Evolutionary conservation across 2,888 invertebrate genomes (phyloP).

Genomic region (Eulithis prunata): DNA sequence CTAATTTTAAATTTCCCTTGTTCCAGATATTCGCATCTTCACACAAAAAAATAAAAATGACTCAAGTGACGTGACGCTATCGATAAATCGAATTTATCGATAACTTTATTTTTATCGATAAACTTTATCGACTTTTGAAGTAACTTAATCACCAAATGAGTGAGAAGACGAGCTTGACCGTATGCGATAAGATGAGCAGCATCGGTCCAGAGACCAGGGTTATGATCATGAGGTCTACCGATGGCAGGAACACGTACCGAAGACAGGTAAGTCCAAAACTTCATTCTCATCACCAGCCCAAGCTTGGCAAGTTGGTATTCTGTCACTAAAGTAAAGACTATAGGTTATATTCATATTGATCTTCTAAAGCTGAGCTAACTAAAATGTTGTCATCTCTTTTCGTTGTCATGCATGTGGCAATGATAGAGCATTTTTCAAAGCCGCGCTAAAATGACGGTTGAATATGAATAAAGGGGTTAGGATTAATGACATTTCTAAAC

Average conservation of each 20-base stretch:
- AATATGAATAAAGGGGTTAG: too few species aligned
- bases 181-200: conserved; percentile 74
- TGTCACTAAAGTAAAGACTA: too few species aligned
- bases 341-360: too few species aligned
- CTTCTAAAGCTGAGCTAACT: too few species aligned
- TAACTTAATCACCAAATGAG: conserved; percentile 60
- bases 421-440: too few species aligned
- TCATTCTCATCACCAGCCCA: too few species aligned
- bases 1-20: conserved; percentile 25
- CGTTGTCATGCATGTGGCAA: too few species aligned
- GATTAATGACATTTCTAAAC: too few species aligned
- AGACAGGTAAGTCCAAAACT: conserved; percentile 65
- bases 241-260: conserved; percentile 67
- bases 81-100: background rate
- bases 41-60: conserved; percentile 22
- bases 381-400: too few species aligned
- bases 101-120: conserved; percentile 14
- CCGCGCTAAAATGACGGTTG: too few species aligned
- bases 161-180: conserved; percentile 60
- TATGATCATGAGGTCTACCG: conserved; percentile 73
- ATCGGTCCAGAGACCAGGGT: conserved; percentile 76
- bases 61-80: conserved; percentile 35
- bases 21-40: conserved; percentile 31
- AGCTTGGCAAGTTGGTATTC: too few species aligned
- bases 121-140: conserved; percentile 8